phyloP scores from a whole-genome alignment of 2,797 vertebrate genomes.

The Chelonia mydas region DNA sequence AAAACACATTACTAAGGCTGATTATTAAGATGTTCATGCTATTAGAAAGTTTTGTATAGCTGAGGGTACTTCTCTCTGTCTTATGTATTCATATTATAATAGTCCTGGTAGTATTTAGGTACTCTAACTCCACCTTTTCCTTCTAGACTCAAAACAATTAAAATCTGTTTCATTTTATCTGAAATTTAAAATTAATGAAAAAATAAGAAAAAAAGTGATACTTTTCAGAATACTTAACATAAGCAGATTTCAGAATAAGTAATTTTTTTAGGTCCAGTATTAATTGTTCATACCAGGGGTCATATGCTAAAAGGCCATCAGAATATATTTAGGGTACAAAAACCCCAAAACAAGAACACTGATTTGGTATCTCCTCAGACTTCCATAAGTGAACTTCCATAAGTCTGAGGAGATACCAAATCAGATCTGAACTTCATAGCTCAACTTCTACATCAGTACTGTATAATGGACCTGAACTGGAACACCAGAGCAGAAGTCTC shows the following conservation, averaged over 20 bases:
- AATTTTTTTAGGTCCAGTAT: neutral
- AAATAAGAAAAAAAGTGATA: neutral
- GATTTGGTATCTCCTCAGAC: neutral
- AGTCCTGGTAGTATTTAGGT: neutral
- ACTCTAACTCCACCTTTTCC: neutral
- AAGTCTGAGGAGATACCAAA: too few species aligned
- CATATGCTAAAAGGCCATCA: neutral
- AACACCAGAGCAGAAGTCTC: fast-evolving
- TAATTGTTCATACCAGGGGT: too few species aligned
- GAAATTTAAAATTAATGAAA: neutral
- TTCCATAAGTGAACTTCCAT: fast-evolving
- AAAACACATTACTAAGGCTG: neutral
- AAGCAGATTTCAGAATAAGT: neutral
- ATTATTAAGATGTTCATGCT: neutral
- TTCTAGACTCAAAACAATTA: neutral
- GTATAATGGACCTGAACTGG: fast-evolving
- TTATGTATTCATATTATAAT: neutral
- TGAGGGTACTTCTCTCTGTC: neutral
- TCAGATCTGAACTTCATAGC: neutral
- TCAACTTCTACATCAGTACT: neutral
- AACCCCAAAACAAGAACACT: fast-evolving
- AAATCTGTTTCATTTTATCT: neutral
- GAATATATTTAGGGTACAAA: neutral
- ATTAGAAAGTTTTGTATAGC: neutral
- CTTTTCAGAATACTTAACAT: neutral